Base-by-base conservation (phyloP, 2,797 vertebrate genomes). In the Ataeniobius toweri region DNA sequence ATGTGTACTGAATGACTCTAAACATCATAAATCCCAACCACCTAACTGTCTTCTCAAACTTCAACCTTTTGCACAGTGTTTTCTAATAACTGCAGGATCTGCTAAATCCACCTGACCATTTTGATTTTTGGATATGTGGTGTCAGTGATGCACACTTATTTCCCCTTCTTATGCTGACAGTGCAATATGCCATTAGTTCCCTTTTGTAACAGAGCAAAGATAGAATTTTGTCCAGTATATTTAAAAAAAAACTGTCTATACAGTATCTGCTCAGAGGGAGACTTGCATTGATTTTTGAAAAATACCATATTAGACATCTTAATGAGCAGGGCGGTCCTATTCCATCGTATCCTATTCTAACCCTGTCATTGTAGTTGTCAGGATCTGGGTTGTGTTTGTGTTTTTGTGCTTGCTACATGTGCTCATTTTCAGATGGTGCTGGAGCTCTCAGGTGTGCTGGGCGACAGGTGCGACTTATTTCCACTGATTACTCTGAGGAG, bases 81-180 rank as follows among this genome's bases (percentile, higher is more conserved):
- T 79, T 75, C 83, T 76, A 39, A 86, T 73, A 81, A 74, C 55
- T 36, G 75, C 68, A 69, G 76, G 46, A 69, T 86, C 74, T 86
- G 71, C 73, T 84, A 74, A 76, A 73, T 84, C 76, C 82, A 79
- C 76, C 74, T 78, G 56, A 83, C 71, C n/a, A 9, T 51, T 16
- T 59, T 68, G 78, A 71, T 89, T 89, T 85, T 85, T 86, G 74
- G 65, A 67, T 72, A 13, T 85, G 73, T 36, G 59, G 87, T 70
- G 74, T 74, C 83, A 86, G 79, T 51, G 61, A 82, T 79, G 68
- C 63, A 79, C 73, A 84, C 39, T 36, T 77, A 13, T 46, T 73
- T 72, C 12, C 56, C 73, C 46, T 73, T 71, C 46, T 76, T 80
- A 65, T 84, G 73, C 75, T 91, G 80, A 85, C 78, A 77, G 14